A percentile compares a stretch with the other conserved stretches of the same genome.
Conservation (phyloP, 2,888 invertebrate species). For the Drosophila pegasa region DNA sequence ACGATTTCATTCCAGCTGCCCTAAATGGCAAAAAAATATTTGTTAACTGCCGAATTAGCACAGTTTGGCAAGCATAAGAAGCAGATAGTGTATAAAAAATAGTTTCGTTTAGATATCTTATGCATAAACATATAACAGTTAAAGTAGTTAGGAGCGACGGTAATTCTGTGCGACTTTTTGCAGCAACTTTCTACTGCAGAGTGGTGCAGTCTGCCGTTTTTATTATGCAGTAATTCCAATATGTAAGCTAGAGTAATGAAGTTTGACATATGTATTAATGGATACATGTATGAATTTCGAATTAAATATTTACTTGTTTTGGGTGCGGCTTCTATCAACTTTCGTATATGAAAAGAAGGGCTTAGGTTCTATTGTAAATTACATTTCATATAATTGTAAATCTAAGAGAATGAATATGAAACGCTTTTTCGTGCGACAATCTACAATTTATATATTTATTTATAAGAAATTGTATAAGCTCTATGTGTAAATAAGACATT, state of each 20-base stretch:
- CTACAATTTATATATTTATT: not conserved
- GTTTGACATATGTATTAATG: not conserved
- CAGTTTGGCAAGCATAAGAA: slow-evolving; percentile 8
- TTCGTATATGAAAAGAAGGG: not conserved
- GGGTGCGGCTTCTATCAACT: not conserved
- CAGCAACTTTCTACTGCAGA: not conserved
- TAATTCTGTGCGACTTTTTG: not conserved
- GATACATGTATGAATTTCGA: not conserved
- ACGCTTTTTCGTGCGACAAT: not conserved
- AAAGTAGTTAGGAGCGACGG: not conserved
- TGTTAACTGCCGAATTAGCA: slow-evolving; percentile 34
- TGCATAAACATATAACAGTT: not conserved
- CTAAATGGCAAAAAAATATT: slow-evolving; percentile 25
- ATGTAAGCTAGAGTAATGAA: not conserved
- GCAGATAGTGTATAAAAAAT: slow-evolving; percentile 15
- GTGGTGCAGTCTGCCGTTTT: not conserved
- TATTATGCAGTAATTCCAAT: not conserved
- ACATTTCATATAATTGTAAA: not conserved
- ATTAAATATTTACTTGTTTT: not conserved
- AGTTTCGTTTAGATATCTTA: not conserved
- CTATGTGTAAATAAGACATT: too few species aligned
- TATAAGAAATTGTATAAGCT: not conserved
- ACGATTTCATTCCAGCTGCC: slow-evolving; percentile 19
- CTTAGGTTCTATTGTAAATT: not conserved
- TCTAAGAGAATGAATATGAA: not conserved